phyloP scores from a whole-genome alignment of 2,113 vertebrate genomes.

The Genyomyrus donnyi region DNA sequence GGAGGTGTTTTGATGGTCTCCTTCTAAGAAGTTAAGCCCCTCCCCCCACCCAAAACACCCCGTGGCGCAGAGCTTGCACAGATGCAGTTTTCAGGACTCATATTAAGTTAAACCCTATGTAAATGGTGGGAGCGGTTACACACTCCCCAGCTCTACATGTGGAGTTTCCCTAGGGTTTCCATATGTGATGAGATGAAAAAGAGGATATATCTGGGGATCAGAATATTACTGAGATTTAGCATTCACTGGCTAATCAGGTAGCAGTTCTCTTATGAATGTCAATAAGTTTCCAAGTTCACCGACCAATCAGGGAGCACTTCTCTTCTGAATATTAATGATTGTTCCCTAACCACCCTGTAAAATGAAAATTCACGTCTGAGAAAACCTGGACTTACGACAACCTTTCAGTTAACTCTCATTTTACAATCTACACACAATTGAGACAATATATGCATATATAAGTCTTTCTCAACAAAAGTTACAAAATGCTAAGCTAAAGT shows the following conservation, averaged over 20 bases:
- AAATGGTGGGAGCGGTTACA: neutral
- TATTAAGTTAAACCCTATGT: neutral
- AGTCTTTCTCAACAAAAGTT: neutral
- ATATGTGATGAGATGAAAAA: no score
- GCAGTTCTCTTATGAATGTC: no score
- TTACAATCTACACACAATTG: neutral
- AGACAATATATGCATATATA: neutral
- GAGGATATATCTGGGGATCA: no score
- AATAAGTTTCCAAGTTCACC: no score
- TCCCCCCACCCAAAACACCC: neutral
- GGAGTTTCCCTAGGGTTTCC: neutral
- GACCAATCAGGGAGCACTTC: no score
- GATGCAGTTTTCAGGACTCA: neutral
- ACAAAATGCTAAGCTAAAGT: neutral
- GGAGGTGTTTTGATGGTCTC: slow-evolving; percentile 37
- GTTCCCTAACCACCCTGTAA: no score
- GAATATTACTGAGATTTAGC: no score
- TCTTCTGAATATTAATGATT: no score
- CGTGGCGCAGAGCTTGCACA: neutral
- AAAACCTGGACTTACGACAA: neutral
- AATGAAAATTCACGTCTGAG: no score
- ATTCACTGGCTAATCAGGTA: no score
- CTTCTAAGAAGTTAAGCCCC: slow-evolving; percentile 27
- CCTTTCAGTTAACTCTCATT: neutral
- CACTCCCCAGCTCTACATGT: neutral